A percentile compares a stretch with the other conserved stretches of the same genome.
Evolutionary conservation across 2,113 vertebrate genomes (phyloP).

Genomic region (Channa argus): DNA sequence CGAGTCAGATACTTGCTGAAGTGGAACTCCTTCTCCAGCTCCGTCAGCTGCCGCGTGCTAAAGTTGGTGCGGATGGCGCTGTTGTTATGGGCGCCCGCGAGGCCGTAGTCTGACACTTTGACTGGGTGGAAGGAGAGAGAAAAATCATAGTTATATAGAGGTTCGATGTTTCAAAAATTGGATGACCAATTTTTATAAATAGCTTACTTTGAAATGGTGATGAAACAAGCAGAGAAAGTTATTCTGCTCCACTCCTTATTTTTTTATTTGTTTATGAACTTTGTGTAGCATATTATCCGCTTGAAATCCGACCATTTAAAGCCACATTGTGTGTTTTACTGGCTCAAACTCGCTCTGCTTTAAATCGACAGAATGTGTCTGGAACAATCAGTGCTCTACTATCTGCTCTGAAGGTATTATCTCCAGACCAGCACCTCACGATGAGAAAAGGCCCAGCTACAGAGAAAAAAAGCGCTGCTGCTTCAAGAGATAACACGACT

Average conservation of each 20-base stretch:
- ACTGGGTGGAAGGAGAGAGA: slow-evolving; percentile 73
- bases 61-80: slow-evolving; percentile 95
- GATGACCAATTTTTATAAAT: too few species aligned
- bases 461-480: neutral
- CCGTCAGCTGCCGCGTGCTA: slow-evolving; percentile 95
- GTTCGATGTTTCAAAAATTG: too few species aligned
- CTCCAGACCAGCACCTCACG: slow-evolving; percentile 10
- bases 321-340: too few species aligned
- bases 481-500: slow-evolving; percentile 81
- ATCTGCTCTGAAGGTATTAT: neutral
- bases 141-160: neutral
- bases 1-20: slow-evolving; percentile 98
- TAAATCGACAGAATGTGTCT: too few species aligned
- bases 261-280: too few species aligned
- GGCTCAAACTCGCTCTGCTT: too few species aligned
- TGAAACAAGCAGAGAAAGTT: too few species aligned
- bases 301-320: too few species aligned
- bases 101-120: slow-evolving; percentile 88
- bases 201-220: too few species aligned
- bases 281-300: too few species aligned
- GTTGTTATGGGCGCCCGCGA: slow-evolving; percentile 79
- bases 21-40: slow-evolving; percentile 98
- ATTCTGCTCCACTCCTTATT: too few species aligned
- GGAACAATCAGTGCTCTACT: slow-evolving; percentile 2
- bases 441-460: neutral